phyloP scores from a whole-genome alignment of 2,888 invertebrate genomes.

The Melinaea marsaeus region DNA sequence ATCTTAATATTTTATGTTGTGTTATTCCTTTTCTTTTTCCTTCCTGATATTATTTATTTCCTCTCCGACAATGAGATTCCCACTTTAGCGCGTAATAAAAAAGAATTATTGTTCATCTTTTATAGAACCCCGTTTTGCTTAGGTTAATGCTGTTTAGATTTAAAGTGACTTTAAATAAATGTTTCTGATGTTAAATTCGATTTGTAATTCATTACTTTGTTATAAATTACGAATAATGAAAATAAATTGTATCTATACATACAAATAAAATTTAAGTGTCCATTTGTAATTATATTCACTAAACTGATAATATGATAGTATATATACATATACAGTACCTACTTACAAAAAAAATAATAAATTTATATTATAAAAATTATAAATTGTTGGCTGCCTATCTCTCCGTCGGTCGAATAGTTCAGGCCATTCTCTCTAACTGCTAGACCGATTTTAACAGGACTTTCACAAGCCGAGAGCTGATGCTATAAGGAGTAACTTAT shows the following conservation, averaged over 20 bases:
- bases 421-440: too few relatives aligned
- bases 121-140: slow-evolving; percentile 70
- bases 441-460: too few relatives aligned
- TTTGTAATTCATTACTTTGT: slow-evolving; percentile 9
- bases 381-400: too few relatives aligned
- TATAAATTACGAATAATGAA: not conserved
- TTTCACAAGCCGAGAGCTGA: too few relatives aligned
- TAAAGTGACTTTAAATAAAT: slow-evolving; percentile 51
- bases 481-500: too few relatives aligned
- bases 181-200: slow-evolving; percentile 24
- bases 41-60: slow-evolving; percentile 76
- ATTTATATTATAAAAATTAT: too few relatives aligned
- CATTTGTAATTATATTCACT: too few relatives aligned
- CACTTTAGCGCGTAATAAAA: slow-evolving; percentile 77
- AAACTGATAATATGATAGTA: too few relatives aligned
- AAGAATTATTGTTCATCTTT: slow-evolving; percentile 78
- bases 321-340: too few relatives aligned
- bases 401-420: too few relatives aligned
- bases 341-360: too few relatives aligned
- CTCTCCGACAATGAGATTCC: slow-evolving; percentile 76
- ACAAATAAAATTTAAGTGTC: not conserved
- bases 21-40: slow-evolving; percentile 75
- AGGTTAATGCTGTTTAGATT: slow-evolving; percentile 67
- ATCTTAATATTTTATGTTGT: slow-evolving; percentile 78
- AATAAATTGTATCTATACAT: not conserved